A percentile compares a stretch with the other conserved stretches of the same genome.
phyloP scores from a whole-genome alignment of 2,797 vertebrate genomes.

The Bucorvus abyssinicus region DNA sequence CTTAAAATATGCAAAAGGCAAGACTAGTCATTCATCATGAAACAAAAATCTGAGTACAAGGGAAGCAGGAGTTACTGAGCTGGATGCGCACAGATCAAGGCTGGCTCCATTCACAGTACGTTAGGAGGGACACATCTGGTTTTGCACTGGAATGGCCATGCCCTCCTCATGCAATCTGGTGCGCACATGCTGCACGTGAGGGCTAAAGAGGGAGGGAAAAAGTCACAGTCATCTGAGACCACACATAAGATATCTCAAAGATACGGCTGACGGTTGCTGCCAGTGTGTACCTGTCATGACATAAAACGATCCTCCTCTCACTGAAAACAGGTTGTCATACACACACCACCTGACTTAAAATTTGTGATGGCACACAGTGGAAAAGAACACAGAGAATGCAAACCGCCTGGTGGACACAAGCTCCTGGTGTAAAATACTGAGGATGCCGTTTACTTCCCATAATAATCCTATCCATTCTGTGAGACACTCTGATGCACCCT shows the following conservation, averaged over 20 bases:
- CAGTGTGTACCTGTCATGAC: accelerated
- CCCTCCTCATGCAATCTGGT: not conserved
- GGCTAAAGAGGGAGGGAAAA: not conserved
- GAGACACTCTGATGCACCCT: not conserved
- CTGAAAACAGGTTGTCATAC: not conserved
- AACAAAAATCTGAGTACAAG: not conserved
- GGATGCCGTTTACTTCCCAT: not conserved
- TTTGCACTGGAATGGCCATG: not conserved
- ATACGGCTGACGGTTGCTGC: not conserved
- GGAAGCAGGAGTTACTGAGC: not conserved
- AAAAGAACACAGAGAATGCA: not conserved
- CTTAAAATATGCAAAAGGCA: not conserved
- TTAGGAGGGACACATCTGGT: not conserved
- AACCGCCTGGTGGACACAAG: not conserved
- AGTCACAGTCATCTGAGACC: not conserved
- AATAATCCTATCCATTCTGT: not conserved
- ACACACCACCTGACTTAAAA: not conserved
- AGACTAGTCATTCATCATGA: not conserved
- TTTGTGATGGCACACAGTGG: not conserved
- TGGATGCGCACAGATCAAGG: not conserved
- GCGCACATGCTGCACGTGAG: not conserved
- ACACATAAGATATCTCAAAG: not conserved
- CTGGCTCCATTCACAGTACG: accelerated
- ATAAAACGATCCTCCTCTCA: not conserved
- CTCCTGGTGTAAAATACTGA: not conserved